A percentile compares a stretch with the other conserved stretches of the same genome.
Conservation (phyloP, 1,140 invertebrate genomes). For the Formica exsecta region DNA sequence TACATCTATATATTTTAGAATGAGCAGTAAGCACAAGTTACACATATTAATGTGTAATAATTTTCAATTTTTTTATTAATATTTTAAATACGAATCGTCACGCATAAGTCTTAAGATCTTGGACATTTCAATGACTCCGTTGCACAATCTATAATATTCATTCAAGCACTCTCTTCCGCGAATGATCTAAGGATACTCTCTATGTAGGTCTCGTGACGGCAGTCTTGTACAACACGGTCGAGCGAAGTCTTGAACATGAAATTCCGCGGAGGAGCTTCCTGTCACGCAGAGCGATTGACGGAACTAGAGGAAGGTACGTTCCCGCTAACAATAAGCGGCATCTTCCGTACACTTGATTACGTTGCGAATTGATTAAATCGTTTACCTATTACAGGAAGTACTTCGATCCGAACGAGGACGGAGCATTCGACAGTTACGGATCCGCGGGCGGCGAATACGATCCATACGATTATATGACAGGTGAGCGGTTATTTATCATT, state of each 20-base stretch:
- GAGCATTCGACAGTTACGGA: conserved; percentile 82
- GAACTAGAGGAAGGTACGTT: conserved; percentile 83
- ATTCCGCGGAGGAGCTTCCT: conserved; percentile 80
- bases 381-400: conserved; percentile 79
- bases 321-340: background rate
- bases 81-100: background rate
- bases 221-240: conserved; percentile 78
- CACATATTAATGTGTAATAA: background rate
- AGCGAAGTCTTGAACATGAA: conserved; percentile 79
- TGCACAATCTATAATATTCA: background rate
- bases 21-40: background rate
- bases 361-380: conserved; percentile 26
- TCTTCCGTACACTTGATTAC: conserved; percentile 6
- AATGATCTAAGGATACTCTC: conserved; percentile 34
- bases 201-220: conserved; percentile 79
- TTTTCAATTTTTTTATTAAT: background rate
- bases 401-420: conserved; percentile 82
- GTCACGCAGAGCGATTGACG: conserved; percentile 84
- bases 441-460: conserved; percentile 81
- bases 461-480: conserved; percentile 79
- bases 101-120: background rate
- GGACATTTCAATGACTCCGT: background rate
- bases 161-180: background rate
- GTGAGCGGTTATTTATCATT: conserved; percentile 66
- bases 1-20: background rate